Conservation (phyloP, 2,113 vertebrate species). For the Vulpes ferrilata region DNA sequence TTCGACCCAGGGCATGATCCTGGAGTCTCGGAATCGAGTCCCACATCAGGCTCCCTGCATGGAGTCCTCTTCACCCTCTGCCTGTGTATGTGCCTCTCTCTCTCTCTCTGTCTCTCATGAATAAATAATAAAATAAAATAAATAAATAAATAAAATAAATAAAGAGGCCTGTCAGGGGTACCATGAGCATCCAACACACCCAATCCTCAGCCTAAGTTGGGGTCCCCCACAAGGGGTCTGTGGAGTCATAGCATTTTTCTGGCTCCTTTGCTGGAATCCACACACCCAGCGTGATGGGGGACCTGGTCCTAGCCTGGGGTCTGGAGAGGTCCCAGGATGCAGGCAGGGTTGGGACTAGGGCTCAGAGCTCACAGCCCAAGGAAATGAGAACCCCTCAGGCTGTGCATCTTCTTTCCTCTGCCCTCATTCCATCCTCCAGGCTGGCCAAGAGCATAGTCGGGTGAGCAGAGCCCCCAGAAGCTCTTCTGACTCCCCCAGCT, state of each 20-base stretch:
- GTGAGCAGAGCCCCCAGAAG: neutral
- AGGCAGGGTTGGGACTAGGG: conserved; percentile 27
- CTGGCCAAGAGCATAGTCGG: neutral
- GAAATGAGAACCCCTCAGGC: neutral
- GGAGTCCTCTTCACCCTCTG: too few relatives aligned
- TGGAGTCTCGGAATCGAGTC: too few relatives aligned
- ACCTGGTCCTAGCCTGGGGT: conserved; percentile 79
- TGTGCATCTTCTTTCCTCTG: neutral
- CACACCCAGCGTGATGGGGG: conserved; percentile 72
- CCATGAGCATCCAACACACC: neutral
- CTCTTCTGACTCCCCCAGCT: neutral
- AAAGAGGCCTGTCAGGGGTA: conserved; percentile 57
- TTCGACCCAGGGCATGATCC: too few relatives aligned
- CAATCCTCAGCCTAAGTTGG: conserved; percentile 54
- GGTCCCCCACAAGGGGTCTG: conserved; percentile 77
- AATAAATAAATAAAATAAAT: too few relatives aligned
- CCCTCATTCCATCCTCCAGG: neutral
- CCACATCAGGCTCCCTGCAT: too few relatives aligned
- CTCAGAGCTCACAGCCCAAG: neutral
- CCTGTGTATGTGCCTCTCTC: too few relatives aligned
- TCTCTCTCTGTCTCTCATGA: too few relatives aligned
- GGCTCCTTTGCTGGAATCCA: conserved; percentile 75
- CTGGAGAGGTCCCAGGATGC: conserved; percentile 64
- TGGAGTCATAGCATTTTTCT: conserved; percentile 66
- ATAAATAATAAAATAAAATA: too few relatives aligned